Evolutionary conservation across 1,140 invertebrate genomes (phyloP), one percentile per base, ranked within the genome.

Genomic region (Sycophila sp.): DNA sequence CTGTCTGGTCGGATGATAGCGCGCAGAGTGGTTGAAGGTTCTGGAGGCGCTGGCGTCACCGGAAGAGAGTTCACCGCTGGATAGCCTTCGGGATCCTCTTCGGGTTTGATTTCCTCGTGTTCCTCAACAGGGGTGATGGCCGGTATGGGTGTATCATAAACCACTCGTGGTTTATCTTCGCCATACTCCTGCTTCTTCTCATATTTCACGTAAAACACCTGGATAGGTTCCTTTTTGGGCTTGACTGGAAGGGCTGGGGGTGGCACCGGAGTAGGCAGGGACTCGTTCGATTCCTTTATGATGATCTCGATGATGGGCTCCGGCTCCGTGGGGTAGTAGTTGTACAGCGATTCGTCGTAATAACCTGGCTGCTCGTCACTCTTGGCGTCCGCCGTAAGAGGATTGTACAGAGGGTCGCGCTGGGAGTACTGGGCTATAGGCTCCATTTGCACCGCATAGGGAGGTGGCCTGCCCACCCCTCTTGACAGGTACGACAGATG

Each of bases 261-360:
- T 6, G 88, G 86, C 0, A 88, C 90, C n/a, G 90, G 89, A 4
- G 91, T 87, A 0, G 94, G 92, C 4, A 94, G 79, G 0, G 92
- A 89, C 74, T 94, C 92, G 79, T 96, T 95, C 0, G 93, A 94
- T 83, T 96, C 94, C 78, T 94, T 94, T 56, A 96, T 95, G 62
- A 96, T 96, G 72, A 95, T 96, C 84, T 96, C 94, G 69, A 96
- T 96, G 51, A 96, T 96, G 13, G 94, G 94, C 79, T 96, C 94
- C 0, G 94, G 94, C 64, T 93, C 92, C 73, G 92, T 91, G 8
- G 89, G 85, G 77, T 94, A 93, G 67, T 93, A 87, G 75, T 84
- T 87, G 30, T 87, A 83, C 0, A 77, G 62, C 0, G 69, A 53
- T 1, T 87, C 83, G 0, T 85, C 85, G 63, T 84, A 82, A 26